A percentile compares a stretch with the other conserved stretches of the same genome.
Conservation (phyloP, 2,113 vertebrate species). For the Toxotes jaculatrix region DNA sequence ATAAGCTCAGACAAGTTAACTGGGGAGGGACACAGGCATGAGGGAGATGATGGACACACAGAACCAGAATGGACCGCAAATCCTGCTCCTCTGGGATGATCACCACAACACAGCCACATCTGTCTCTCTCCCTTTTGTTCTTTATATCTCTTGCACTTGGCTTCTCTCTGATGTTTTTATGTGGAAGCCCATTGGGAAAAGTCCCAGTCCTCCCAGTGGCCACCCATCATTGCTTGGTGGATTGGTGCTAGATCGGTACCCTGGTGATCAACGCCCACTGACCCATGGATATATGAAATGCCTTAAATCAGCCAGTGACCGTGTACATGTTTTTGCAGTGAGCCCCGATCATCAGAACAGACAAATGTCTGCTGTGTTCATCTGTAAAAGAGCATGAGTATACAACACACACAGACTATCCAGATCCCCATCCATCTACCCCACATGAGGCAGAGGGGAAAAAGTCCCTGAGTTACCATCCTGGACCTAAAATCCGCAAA, state of each 20-base stretch:
- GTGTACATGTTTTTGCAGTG: background rate
- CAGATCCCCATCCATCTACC: too few relatives aligned
- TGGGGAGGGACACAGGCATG: too few relatives aligned
- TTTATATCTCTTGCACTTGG: too few relatives aligned
- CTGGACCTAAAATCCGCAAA: background rate
- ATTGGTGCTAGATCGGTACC: background rate
- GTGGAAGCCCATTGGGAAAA: too few relatives aligned
- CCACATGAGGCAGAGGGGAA: background rate
- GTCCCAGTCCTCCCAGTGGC: too few relatives aligned
- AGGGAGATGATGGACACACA: too few relatives aligned
- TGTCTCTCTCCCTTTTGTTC: too few relatives aligned
- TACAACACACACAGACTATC: background rate
- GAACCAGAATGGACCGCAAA: too few relatives aligned
- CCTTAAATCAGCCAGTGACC: background rate
- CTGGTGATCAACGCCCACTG: constrained; percentile 1
- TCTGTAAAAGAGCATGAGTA: background rate
- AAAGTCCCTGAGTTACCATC: background rate
- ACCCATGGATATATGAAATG: background rate
- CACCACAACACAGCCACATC: too few relatives aligned
- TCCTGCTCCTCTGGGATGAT: too few relatives aligned
- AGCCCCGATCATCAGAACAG: background rate
- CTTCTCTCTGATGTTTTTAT: too few relatives aligned
- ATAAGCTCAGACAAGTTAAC: too few relatives aligned
- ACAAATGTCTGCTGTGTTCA: background rate
- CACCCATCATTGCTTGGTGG: background rate